phyloP scores from a whole-genome alignment of 2,113 vertebrate genomes.

The Phaetusa simplex region DNA sequence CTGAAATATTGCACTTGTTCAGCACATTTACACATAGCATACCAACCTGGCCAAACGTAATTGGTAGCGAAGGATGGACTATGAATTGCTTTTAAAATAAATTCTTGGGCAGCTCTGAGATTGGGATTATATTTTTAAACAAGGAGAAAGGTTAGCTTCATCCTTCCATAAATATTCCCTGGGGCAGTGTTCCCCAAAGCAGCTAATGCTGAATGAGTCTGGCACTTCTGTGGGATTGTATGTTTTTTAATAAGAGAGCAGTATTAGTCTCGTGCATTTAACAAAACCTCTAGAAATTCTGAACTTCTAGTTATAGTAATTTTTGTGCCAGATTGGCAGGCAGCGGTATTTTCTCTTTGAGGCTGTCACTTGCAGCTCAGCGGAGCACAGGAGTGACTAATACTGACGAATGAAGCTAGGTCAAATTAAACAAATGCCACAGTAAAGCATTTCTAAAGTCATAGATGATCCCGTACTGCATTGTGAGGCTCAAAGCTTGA shows the following conservation, averaged over 20 bases:
- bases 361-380: neutral
- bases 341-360: conserved; percentile 18
- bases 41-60: neutral
- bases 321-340: neutral
- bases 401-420: neutral
- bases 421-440: neutral
- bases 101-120: neutral
- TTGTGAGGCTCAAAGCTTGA: neutral
- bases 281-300: neutral
- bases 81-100: neutral
- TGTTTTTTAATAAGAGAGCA: neutral
- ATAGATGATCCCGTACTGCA: neutral
- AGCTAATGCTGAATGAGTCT: neutral
- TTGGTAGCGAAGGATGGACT: neutral
- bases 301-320: neutral
- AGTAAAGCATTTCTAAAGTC: neutral
- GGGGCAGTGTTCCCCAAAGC: neutral
- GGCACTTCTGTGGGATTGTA: neutral
- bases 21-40: neutral
- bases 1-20: neutral
- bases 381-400: neutral
- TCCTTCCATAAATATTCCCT: neutral
- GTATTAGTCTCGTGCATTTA: neutral
- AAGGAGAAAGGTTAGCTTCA: neutral
- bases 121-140: neutral